Percentiles rank a stretch among this genome's conserved stretches.
Conservation (phyloP, 2,797 vertebrate genomes). For the Myripristis jacobus region DNA sequence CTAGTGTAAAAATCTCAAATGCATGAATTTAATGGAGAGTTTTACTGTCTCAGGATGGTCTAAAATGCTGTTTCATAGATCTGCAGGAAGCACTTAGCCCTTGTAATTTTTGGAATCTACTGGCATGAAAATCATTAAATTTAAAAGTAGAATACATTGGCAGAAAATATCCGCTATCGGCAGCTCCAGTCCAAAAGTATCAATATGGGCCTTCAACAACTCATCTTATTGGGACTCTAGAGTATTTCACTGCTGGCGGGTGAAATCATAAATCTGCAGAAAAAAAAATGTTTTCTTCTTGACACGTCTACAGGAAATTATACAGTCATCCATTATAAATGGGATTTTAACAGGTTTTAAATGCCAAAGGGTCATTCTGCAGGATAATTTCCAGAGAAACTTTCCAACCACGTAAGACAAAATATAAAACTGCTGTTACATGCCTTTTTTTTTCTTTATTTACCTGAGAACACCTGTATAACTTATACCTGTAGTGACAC, state of each 20-base stretch:
- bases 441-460: too few relatives aligned
- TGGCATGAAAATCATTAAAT: conserved; percentile 11
- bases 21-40: too few relatives aligned
- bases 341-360: neutral
- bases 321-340: neutral
- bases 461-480: neutral
- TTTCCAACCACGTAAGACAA: neutral
- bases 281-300: conserved; percentile 6
- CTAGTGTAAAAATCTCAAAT: too few relatives aligned
- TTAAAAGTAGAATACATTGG: neutral
- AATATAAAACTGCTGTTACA: neutral
- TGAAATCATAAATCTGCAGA: neutral
- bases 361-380: neutral
- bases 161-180: conserved; percentile 9
- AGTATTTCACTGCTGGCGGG: neutral
- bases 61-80: neutral
- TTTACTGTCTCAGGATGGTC: too few relatives aligned
- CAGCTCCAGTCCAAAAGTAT: neutral
- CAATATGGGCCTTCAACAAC: neutral
- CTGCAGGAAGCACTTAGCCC: neutral
- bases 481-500: neutral
- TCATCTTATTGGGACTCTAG: neutral
- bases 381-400: neutral
- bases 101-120: conserved; percentile 12
- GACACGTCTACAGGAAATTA: neutral